Evolutionary conservation across 2,888 invertebrate species (phyloP).

Genomic region (Oligia latruncula): DNA sequence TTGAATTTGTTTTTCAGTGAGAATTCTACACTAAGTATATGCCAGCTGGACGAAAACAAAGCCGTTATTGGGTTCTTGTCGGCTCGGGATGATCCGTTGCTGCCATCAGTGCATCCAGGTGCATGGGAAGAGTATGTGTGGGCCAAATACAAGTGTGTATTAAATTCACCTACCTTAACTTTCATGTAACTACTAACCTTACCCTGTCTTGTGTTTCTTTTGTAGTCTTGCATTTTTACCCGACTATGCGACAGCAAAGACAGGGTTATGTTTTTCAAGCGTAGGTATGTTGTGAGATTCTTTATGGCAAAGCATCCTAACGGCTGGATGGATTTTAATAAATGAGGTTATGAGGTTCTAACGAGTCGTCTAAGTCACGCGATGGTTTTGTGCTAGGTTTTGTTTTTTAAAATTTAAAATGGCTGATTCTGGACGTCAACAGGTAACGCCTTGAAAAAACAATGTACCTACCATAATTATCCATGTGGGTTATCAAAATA

Average conservation of each 20-base stretch:
- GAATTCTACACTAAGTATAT: constrained; percentile 85
- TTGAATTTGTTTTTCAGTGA: constrained; percentile 81
- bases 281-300: not conserved
- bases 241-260: not conserved
- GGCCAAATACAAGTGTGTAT: constrained; percentile 87
- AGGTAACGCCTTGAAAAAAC: not conserved
- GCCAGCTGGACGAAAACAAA: constrained; percentile 80
- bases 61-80: constrained; percentile 80
- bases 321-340: not conserved
- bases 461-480: no score
- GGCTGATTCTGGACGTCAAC: not conserved
- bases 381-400: not conserved
- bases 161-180: not conserved
- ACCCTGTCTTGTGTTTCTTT: not conserved
- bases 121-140: constrained; percentile 91
- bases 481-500: no score
- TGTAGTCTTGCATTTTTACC: not conserved
- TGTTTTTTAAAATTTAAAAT: not conserved
- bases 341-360: not conserved
- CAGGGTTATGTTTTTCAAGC: not conserved
- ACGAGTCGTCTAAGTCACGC: not conserved
- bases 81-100: constrained; percentile 87
- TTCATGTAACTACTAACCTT: not conserved
- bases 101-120: constrained; percentile 88
- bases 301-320: not conserved